phyloP scores from a whole-genome alignment of 2,888 invertebrate genomes.

The Stenodera caucasica region DNA sequence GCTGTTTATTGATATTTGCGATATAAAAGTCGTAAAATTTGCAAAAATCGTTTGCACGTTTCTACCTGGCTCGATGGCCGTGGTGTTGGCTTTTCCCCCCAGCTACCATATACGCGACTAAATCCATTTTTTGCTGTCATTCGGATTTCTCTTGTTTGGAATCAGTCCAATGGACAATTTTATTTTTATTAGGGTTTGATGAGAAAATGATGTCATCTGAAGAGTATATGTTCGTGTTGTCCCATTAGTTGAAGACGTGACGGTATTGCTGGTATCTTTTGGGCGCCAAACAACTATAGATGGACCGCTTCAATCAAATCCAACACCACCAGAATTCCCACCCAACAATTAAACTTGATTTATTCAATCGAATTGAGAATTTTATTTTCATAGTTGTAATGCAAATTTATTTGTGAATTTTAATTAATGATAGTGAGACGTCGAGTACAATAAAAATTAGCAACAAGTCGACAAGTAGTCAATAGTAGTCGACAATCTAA shows the following conservation, averaged over 20 bases:
- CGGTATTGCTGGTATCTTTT: conserved; percentile 39
- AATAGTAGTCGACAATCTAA: background rate
- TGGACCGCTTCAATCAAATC: conserved; percentile 29
- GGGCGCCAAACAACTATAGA: conserved; percentile 33
- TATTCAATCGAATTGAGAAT: too few species aligned
- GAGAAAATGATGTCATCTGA: conserved; percentile 55
- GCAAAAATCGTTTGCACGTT: too few species aligned
- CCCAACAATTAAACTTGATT: conserved; percentile 23
- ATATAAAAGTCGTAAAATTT: too few species aligned
- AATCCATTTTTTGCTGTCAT: background rate
- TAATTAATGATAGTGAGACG: background rate
- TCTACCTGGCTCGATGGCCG: too few species aligned
- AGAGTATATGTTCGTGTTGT: conserved; percentile 52
- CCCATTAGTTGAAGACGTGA: conserved; percentile 50
- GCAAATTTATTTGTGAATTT: background rate
- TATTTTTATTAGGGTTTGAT: conserved; percentile 54
- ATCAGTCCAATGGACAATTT: conserved; percentile 41
- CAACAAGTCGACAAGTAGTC: background rate
- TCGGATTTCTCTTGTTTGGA: background rate
- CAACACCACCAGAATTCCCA: conserved; percentile 15
- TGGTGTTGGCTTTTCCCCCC: too few species aligned
- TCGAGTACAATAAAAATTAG: background rate
- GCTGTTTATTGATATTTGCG: too few species aligned
- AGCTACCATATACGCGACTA: too few species aligned
- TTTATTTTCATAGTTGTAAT: background rate